phyloP scores from a whole-genome alignment of 2,888 invertebrate species.

The Andrena minutula region DNA sequence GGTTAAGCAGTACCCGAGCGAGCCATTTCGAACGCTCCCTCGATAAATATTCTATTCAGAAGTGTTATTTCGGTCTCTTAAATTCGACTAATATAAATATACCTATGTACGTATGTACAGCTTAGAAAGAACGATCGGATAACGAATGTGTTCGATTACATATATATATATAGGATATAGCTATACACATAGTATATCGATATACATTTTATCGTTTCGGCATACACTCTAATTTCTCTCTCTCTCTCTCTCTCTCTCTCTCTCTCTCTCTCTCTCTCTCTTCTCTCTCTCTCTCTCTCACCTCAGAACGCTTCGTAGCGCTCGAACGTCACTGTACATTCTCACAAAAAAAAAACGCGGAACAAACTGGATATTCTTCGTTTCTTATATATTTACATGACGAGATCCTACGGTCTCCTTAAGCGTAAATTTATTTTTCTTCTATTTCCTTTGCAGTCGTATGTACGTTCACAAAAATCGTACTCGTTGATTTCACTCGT shows the following conservation, averaged over 20 bases:
- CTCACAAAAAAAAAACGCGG: conserved; percentile 15
- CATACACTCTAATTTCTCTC: not conserved
- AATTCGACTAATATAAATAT: conserved; percentile 60
- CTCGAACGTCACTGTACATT: conserved; percentile 17
- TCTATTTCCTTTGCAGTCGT: conserved; percentile 18
- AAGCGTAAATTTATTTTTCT: conserved; percentile 51
- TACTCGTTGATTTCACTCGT: conserved; percentile 39
- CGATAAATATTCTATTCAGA: conserved; percentile 54
- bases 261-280: not conserved
- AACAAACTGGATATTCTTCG: conserved; percentile 9
- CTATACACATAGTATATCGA: too few relatives aligned
- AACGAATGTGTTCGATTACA: conserved; percentile 40
- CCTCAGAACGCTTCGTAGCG: conserved; percentile 27
- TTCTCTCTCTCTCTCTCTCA: not conserved
- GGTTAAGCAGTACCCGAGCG: not conserved
- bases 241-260: not conserved
- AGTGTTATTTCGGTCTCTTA: conserved; percentile 55
- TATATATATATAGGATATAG: not conserved
- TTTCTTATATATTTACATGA: conserved; percentile 57
- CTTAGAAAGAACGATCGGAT: conserved; percentile 32
- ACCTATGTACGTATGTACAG: conserved; percentile 54
- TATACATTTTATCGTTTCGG: conserved; percentile 9
- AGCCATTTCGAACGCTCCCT: conserved; percentile 18
- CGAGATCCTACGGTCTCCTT: conserved; percentile 55
- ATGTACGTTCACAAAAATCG: conserved; percentile 18